phyloP scores from a whole-genome alignment of 2,113 vertebrate species.

The Macheiramphus alcinus region DNA sequence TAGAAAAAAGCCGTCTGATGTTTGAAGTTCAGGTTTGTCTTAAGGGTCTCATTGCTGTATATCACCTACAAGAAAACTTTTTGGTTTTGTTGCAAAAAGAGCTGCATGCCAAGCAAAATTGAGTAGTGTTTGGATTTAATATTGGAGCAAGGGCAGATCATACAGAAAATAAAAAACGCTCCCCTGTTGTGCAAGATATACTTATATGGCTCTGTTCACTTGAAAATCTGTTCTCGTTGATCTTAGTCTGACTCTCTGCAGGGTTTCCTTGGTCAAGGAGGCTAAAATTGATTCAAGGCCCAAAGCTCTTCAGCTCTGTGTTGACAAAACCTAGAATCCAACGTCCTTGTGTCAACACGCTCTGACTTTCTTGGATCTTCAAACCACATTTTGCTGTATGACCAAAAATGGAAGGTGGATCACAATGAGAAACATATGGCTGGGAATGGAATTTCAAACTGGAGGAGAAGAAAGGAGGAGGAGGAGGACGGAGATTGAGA shows the following conservation, averaged over 20 bases:
- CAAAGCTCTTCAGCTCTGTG: conserved; percentile 30
- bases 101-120: conserved; percentile 3
- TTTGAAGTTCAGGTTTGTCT: not conserved
- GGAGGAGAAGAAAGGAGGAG: conserved; percentile 21
- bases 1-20: not conserved
- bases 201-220: conserved; percentile 58
- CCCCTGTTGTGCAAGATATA: conserved; percentile 36
- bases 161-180: conserved; percentile 31
- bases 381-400: conserved; percentile 43
- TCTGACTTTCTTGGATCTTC: conserved; percentile 54
- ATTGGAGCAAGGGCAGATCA: not conserved
- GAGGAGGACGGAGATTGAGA: not conserved
- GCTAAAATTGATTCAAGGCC: conserved; percentile 62
- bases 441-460: conserved; percentile 36
- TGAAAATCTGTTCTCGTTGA: conserved; percentile 50
- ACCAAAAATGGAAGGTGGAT: conserved; percentile 62
- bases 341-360: conserved; percentile 30
- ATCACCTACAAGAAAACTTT: not conserved
- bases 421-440: conserved; percentile 59
- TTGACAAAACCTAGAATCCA: conserved; percentile 60
- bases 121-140: conserved; percentile 26
- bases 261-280: conserved; percentile 57
- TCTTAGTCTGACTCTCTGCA: conserved; percentile 47
- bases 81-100: not conserved
- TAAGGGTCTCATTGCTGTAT: not conserved